Evolutionary conservation across 2,797 vertebrate species (phyloP).

Genomic region (Acrocephalus scirpaceus): DNA sequence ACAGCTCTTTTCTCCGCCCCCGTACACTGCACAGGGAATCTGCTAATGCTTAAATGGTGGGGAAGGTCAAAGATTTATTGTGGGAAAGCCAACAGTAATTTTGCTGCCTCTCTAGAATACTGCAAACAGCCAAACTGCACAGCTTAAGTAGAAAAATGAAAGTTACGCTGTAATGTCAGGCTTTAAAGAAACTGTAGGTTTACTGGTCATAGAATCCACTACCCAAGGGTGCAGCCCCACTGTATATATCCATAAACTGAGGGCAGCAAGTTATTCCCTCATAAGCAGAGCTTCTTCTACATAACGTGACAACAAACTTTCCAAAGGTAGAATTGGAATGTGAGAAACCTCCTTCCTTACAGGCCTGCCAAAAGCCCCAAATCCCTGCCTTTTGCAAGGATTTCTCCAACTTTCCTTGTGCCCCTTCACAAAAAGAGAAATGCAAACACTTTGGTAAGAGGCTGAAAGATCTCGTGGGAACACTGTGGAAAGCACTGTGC

Average conservation of each 20-base stretch:
- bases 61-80: slow-evolving; percentile 38
- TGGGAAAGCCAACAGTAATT: slow-evolving; percentile 34
- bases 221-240: not conserved
- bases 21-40: not conserved
- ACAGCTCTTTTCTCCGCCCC: not conserved
- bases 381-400: not conserved
- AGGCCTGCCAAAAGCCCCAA: not conserved
- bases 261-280: not conserved
- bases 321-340: not conserved
- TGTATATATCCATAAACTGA: not conserved
- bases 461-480: not conserved
- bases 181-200: not conserved
- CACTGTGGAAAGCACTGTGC: not conserved
- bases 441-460: not conserved
- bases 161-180: not conserved
- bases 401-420: not conserved
- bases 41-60: slow-evolving; percentile 17
- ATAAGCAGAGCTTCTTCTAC: not conserved
- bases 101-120: not conserved
- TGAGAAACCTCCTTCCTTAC: not conserved
- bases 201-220: not conserved
- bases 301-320: not conserved
- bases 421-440: not conserved
- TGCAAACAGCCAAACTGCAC: not conserved
- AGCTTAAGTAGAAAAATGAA: not conserved